These are phyloP conservation scores for Pteropus alecto DNA, from an alignment of 2,113 vertebrate species.

Conservation along the genomic window DNA sequence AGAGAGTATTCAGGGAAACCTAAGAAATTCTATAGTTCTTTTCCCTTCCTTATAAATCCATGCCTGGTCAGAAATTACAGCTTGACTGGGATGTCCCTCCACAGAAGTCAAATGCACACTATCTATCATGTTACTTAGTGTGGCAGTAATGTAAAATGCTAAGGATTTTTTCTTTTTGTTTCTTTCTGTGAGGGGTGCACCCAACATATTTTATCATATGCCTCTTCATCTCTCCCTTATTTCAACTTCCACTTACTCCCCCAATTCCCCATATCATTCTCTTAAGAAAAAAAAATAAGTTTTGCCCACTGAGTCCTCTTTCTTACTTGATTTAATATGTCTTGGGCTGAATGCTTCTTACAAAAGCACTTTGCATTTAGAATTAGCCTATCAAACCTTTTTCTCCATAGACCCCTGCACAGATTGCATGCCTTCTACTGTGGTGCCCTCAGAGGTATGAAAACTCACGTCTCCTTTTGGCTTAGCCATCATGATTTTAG, in stretches of 20 bases:
- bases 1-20: slow-evolving; percentile 74
- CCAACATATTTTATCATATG: slow-evolving; percentile 77
- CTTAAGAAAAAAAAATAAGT: slow-evolving; percentile 67
- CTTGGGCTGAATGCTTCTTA: slow-evolving; percentile 70
- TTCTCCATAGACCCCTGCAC: neutral
- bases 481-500: slow-evolving; percentile 54
- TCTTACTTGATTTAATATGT: slow-evolving; percentile 69
- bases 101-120: slow-evolving; percentile 66
- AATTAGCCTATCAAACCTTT: slow-evolving; percentile 67
- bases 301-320: slow-evolving; percentile 70
- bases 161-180: slow-evolving; percentile 74
- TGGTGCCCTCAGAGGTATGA: neutral
- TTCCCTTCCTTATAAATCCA: slow-evolving; percentile 70
- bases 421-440: neutral
- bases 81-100: slow-evolving; percentile 77
- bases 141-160: slow-evolving; percentile 78
- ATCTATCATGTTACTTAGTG: slow-evolving; percentile 80
- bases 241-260: slow-evolving; percentile 61
- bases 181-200: slow-evolving; percentile 61
- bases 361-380: slow-evolving; percentile 73
- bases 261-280: slow-evolving; percentile 68
- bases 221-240: slow-evolving; percentile 71
- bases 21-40: slow-evolving; percentile 73
- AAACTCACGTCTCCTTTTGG: slow-evolving; percentile 41
- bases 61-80: slow-evolving; percentile 74